A percentile compares a stretch with the other conserved stretches of the same genome.
Conservation (phyloP, 2,797 vertebrate species). For the Pempheris klunzingeri region DNA sequence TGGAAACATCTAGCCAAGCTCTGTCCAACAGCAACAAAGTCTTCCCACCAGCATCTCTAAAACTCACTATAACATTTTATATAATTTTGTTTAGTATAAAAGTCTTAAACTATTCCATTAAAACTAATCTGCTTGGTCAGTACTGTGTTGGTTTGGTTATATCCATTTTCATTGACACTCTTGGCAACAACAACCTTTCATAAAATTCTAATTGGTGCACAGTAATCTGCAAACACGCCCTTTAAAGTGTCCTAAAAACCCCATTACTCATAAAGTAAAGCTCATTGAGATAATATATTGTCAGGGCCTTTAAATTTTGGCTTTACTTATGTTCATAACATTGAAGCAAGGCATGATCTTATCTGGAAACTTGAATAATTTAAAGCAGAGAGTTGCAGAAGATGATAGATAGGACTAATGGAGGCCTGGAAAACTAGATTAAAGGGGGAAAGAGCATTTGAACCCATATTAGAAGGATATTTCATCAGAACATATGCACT, state of each 20-base stretch:
- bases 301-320: constrained; percentile 13
- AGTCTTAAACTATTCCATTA: not conserved
- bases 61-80: not conserved
- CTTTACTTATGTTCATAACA: not conserved
- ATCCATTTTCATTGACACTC: not conserved
- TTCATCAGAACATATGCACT: constrained; percentile 42
- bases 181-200: too few species aligned
- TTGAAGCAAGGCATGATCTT: not conserved
- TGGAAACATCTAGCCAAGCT: not conserved
- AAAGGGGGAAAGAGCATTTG: constrained; percentile 40
- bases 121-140: not conserved
- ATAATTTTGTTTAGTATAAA: not conserved
- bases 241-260: not conserved
- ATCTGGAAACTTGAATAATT: constrained; percentile 33
- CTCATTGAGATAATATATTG: not conserved
- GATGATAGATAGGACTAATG: constrained; percentile 47
- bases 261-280: not conserved
- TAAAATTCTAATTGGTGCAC: too few species aligned
- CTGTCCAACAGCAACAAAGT: not conserved
- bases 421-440: constrained; percentile 47
- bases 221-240: too few species aligned
- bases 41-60: not conserved
- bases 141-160: not conserved
- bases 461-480: constrained; percentile 50
- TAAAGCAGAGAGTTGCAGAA: constrained; percentile 9